A percentile compares a stretch with the other conserved stretches of the same genome.
phyloP scores from a whole-genome alignment of 1,140 invertebrate genomes.

The Scaptomyza montana region DNA sequence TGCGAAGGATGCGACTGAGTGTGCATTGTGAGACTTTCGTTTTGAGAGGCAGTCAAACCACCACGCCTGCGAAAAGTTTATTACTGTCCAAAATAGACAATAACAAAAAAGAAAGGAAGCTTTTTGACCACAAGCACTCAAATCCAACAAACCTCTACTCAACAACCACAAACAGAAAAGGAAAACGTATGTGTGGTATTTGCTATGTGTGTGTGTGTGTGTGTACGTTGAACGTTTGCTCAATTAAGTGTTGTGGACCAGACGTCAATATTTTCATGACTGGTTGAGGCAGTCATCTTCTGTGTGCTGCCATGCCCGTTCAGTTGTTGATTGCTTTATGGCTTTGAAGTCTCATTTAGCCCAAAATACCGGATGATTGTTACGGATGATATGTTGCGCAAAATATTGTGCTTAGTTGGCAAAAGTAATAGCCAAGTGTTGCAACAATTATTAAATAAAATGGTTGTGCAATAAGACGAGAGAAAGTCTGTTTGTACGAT shows the following conservation, averaged over 20 bases:
- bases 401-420: conserved; percentile 37
- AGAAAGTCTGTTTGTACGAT: no score
- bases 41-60: background rate
- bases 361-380: conserved; percentile 33
- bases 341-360: conserved; percentile 39
- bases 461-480: background rate
- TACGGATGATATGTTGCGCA: conserved; percentile 9
- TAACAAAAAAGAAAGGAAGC: background rate
- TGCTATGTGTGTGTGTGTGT: conserved; percentile 2
- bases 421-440: conserved; percentile 1
- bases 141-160: background rate
- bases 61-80: conserved; percentile 31
- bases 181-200: background rate
- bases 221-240: background rate
- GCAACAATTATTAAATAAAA: conserved; percentile 27
- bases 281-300: conserved; percentile 7
- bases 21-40: conserved; percentile 6
- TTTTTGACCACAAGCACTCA: conserved; percentile 11
- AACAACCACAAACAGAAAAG: conserved; percentile 1
- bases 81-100: conserved; percentile 14
- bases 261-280: conserved; percentile 6
- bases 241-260: conserved; percentile 6
- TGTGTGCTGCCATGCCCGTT: conserved; percentile 1
- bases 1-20: background rate
- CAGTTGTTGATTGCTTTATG: conserved; percentile 37